A percentile compares a stretch with the other conserved stretches of the same genome.
phyloP scores from a whole-genome alignment of 2,888 invertebrate species.

The Stenodema calcarata region DNA sequence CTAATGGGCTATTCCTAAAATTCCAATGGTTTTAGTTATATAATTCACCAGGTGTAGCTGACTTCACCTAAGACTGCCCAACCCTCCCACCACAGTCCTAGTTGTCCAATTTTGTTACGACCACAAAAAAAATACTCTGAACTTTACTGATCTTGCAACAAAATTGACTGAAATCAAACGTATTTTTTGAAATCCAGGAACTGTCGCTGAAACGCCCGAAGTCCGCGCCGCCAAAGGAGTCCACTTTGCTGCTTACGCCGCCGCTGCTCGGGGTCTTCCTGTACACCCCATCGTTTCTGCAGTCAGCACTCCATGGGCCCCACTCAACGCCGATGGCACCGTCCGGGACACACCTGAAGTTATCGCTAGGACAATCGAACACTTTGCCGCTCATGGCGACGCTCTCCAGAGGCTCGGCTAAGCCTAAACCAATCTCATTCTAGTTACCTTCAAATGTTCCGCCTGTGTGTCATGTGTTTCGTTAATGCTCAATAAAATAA shows the following conservation, averaged over 20 bases:
- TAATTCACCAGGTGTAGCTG: too few relatives aligned
- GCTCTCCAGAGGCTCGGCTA: constrained; percentile 55
- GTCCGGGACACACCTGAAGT: constrained; percentile 56
- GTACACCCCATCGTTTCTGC: constrained; percentile 2
- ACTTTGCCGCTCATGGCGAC: constrained; percentile 62
- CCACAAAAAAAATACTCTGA: too few relatives aligned
- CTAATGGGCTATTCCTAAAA: too few relatives aligned
- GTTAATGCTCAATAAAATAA: constrained; percentile 32
- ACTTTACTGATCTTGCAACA: too few relatives aligned
- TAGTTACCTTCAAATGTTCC: constrained; percentile 43
- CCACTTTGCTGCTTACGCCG: constrained; percentile 51
- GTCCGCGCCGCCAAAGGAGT: constrained; percentile 49
- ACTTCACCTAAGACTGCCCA: too few relatives aligned
- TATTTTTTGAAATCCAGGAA: constrained; percentile 25
- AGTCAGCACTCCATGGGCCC: constrained; percentile 26
- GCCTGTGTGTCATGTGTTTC: constrained; percentile 23
- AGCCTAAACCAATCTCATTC: not conserved
- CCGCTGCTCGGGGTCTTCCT: constrained; percentile 38
- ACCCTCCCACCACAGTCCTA: too few relatives aligned
- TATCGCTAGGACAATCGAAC: constrained; percentile 63
- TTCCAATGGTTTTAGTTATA: too few relatives aligned
- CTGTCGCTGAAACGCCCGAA: constrained; percentile 53
- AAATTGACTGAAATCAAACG: too few relatives aligned
- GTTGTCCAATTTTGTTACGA: too few relatives aligned
- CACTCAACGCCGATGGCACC: constrained; percentile 52